Percentiles rank a stretch among this genome's conserved stretches.
Conservation (phyloP, 2,888 invertebrate species). For the Cistogaster globosa region DNA sequence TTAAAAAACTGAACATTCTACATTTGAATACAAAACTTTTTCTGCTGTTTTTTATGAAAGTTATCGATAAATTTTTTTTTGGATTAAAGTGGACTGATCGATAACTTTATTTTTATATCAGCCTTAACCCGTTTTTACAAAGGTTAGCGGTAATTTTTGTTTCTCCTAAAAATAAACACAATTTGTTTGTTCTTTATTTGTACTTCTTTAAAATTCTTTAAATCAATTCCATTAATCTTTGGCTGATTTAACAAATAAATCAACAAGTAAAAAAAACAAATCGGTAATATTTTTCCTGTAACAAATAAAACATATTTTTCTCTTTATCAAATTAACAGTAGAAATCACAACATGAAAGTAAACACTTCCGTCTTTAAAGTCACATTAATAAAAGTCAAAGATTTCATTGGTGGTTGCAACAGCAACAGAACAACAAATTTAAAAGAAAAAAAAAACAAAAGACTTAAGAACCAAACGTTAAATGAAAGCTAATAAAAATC, state of each 20-base stretch:
- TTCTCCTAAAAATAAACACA: too few species aligned
- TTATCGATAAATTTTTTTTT: neutral
- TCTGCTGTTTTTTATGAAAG: too few species aligned
- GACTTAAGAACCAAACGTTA: conserved; percentile 69
- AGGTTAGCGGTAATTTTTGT: too few species aligned
- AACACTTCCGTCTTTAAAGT: conserved; percentile 72
- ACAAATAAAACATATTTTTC: conserved; percentile 68
- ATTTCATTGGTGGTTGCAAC: conserved; percentile 6
- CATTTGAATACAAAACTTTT: too few species aligned
- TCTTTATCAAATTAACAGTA: conserved; percentile 70
- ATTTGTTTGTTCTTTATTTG: neutral
- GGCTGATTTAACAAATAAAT: conserved; percentile 6
- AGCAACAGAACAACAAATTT: conserved; percentile 8
- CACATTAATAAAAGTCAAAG: conserved; percentile 70
- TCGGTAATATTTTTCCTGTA: neutral
- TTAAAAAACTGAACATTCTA: too few species aligned
- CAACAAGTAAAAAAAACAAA: conserved; percentile 1
- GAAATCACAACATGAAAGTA: conserved; percentile 71
- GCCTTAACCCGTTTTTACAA: too few species aligned
- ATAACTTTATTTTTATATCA: too few species aligned
- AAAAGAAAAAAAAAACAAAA: conserved; percentile 48
- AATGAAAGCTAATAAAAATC: conserved; percentile 67
- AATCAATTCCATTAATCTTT: conserved; percentile 60
- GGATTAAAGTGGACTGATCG: too few species aligned
- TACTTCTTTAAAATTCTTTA: conserved; percentile 10